These are phyloP conservation scores for Cheumatopsyche charites DNA, from an alignment of 1,140 invertebrate genomes.

Conservation along the genomic window DNA sequence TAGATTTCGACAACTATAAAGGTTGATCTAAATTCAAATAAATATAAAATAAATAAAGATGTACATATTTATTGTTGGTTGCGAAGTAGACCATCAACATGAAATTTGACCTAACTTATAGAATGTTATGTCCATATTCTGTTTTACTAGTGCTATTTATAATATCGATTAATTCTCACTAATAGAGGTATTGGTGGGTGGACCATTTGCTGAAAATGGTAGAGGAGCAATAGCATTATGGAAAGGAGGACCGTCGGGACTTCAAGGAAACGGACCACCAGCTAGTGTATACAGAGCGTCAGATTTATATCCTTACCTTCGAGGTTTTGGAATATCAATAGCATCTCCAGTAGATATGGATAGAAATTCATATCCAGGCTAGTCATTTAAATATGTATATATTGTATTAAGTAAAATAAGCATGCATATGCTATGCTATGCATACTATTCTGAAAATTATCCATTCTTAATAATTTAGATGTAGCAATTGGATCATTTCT, in stretches of 20 bases:
- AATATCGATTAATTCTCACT: too few relatives aligned
- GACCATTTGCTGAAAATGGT: slow-evolving; percentile 57
- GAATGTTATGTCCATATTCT: too few relatives aligned
- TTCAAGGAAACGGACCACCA: slow-evolving; percentile 45
- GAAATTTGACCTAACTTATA: too few relatives aligned
- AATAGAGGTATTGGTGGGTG: slow-evolving; percentile 61
- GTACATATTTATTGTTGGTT: too few relatives aligned
- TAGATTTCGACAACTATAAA: slow-evolving; percentile 59
- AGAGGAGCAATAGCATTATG: slow-evolving; percentile 62
- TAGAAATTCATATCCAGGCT: slow-evolving; percentile 56
- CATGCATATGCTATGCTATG: too few relatives aligned
- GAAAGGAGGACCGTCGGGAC: slow-evolving; percentile 57
- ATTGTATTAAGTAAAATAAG: neutral
- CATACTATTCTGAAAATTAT: too few relatives aligned
- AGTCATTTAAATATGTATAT: neutral
- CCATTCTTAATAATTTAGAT: slow-evolving; percentile 50
- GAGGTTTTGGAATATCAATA: slow-evolving; percentile 62
- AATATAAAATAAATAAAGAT: neutral
- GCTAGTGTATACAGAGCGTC: slow-evolving; percentile 53
- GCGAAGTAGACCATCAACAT: too few relatives aligned
- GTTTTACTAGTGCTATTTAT: too few relatives aligned
- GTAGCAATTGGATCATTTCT: slow-evolving; percentile 59
- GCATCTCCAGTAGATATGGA: slow-evolving; percentile 60
- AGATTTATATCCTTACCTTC: slow-evolving; percentile 51
- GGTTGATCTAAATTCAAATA: slow-evolving; percentile 46